Evolutionary conservation across 2,888 invertebrate genomes (phyloP), one percentile per base, ranked within the genome.

Genomic region (Ethmia dodecea): DNA sequence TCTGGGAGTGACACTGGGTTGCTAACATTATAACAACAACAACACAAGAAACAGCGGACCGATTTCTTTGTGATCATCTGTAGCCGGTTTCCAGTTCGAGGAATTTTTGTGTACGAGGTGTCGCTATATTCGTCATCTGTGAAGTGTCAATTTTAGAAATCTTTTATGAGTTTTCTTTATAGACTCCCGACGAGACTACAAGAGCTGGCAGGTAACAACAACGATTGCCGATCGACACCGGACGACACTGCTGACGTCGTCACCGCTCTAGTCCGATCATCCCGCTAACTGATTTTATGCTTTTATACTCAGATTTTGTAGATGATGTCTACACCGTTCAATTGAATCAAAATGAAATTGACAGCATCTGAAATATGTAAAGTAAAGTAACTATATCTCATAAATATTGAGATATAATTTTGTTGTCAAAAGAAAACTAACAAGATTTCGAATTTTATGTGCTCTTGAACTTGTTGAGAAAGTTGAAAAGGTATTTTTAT

Each of bases 401-500:
- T 20, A 20, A 20, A 4, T 18, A 22, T n/a, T 8, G 22, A 22
- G n/a, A 3, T 22, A 22, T n/a, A n/a, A n/a, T n/a, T n/a, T n/a
- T n/a, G n/a, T n/a, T n/a, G n/a, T n/a, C 22, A 22, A 22, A 22
- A 22, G 37, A 50, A 53, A 56, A 47, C 55, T 49, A 57, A 60
- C 49, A 43, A 50, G 52, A 55, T 54, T 52, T 51, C 22, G 22
- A 61, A 58, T 57, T 55, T 65, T 58, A 54, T 52, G 59, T 58
- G 58, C 62, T 54, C 63, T 55, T 58, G 55, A 69, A 71, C 62
- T 72, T 42, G 57, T 64, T 49, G 56, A 59, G 55, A 52, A 65
- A 72, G 65, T 76, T 75, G 70, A 65, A 72, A 70, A 69, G 69
- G 69, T 73, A 64, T 70, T 60, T 67, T 68, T 74, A 69, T 69